A percentile compares a stretch with the other conserved stretches of the same genome.
Evolutionary conservation across 1,140 invertebrate species (phyloP).

Genomic region (Anastrepha ludens): DNA sequence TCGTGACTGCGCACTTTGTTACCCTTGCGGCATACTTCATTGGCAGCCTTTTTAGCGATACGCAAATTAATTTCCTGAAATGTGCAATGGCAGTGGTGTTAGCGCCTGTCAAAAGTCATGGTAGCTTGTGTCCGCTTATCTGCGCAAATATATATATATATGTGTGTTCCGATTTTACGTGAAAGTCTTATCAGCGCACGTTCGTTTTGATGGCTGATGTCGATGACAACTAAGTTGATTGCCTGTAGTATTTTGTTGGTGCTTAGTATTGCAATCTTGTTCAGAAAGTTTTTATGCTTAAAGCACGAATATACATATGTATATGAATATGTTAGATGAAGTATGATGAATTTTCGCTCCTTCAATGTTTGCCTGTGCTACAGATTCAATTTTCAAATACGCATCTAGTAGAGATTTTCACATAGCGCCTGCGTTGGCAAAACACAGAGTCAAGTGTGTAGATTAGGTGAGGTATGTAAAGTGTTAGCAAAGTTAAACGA

Average conservation of each 20-base stretch:
- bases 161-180: no score
- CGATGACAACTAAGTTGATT: constrained; percentile 44
- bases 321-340: no score
- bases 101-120: constrained; percentile 46
- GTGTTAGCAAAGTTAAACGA: neutral
- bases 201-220: constrained; percentile 30
- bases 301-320: neutral
- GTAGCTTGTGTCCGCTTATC: neutral
- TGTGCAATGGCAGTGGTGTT: neutral
- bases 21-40: neutral
- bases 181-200: constrained; percentile 7
- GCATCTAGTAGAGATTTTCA: neutral
- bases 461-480: neutral
- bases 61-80: constrained; percentile 50
- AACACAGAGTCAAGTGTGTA: constrained; percentile 11
- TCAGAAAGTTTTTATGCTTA: neutral
- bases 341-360: neutral
- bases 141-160: neutral
- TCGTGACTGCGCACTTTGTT: constrained; percentile 20
- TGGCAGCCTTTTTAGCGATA: constrained; percentile 35
- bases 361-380: neutral
- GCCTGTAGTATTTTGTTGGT: constrained; percentile 5
- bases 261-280: neutral
- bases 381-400: constrained; percentile 41
- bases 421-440: neutral